These are phyloP conservation scores for Mythimna loreyi DNA, from an alignment of 2,888 invertebrate species.

Conservation along the genomic window DNA sequence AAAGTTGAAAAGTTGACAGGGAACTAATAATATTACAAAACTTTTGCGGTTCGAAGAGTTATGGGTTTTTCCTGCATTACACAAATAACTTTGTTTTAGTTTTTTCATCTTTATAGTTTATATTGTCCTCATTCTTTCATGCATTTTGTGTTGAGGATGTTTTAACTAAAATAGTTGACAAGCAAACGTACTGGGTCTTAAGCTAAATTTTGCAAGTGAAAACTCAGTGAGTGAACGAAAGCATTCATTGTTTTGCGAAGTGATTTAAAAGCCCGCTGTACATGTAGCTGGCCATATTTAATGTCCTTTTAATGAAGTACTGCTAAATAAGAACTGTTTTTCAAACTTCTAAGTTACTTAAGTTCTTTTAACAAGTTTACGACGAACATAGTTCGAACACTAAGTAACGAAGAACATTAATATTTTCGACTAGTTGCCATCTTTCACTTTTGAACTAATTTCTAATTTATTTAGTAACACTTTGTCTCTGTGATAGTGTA, in stretches of 20 bases:
- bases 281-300: constrained; percentile 8
- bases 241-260: constrained; percentile 53
- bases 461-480: too few relatives aligned
- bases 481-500: too few relatives aligned
- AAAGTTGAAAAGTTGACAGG: constrained; percentile 27
- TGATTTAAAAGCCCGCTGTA: constrained; percentile 58
- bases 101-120: background rate
- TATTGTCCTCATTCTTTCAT: constrained; percentile 22
- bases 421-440: constrained; percentile 6
- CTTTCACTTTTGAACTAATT: constrained; percentile 5
- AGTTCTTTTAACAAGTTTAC: background rate
- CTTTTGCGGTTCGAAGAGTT: constrained; percentile 11
- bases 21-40: constrained; percentile 20
- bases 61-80: background rate
- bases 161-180: constrained; percentile 17
- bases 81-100: constrained; percentile 17
- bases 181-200: constrained; percentile 35
- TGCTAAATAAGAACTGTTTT: background rate
- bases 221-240: constrained; percentile 56
- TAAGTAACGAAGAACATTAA: background rate
- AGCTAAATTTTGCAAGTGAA: constrained; percentile 42
- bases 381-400: background rate
- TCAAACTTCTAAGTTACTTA: background rate
- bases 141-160: constrained; percentile 12
- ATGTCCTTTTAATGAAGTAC: background rate